Percentiles rank a stretch among this genome's conserved stretches.
These are phyloP conservation scores for Monopis laevigella DNA, from an alignment of 2,888 invertebrate genomes.

Conservation along the genomic window DNA sequence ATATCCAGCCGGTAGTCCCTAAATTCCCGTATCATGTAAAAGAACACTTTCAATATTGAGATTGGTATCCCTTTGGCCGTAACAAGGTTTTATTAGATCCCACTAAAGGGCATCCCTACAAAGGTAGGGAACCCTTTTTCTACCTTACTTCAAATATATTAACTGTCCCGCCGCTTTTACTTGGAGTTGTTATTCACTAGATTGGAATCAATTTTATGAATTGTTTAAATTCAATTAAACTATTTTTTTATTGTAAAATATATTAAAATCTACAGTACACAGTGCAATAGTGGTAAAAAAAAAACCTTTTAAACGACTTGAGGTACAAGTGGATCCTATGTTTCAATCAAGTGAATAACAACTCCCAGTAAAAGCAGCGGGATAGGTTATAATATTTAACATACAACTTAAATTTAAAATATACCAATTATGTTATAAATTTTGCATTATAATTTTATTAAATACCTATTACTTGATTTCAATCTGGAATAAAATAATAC, in stretches of 20 bases:
- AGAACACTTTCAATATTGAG: constrained; percentile 66
- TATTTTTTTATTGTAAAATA: too few relatives aligned
- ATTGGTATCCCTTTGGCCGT: constrained; percentile 67
- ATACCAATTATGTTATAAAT: too few relatives aligned
- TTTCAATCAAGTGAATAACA: neutral
- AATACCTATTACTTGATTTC: too few relatives aligned
- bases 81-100: constrained; percentile 68
- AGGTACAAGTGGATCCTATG: too few relatives aligned
- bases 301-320: too few relatives aligned
- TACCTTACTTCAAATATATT: constrained; percentile 67
- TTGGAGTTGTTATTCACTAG: neutral
- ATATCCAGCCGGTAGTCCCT: constrained; percentile 56
- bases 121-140: constrained; percentile 66
- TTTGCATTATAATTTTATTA: too few relatives aligned
- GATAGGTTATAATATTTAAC: constrained; percentile 68
- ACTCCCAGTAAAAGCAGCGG: constrained; percentile 39
- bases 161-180: constrained; percentile 59
- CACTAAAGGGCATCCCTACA: constrained; percentile 66
- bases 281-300: too few relatives aligned
- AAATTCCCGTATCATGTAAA: constrained; percentile 67
- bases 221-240: too few relatives aligned
- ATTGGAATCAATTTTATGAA: neutral
- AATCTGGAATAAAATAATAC: too few relatives aligned
- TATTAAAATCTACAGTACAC: too few relatives aligned
- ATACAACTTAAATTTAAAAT: too few relatives aligned